phyloP scores from a whole-genome alignment of 2,888 invertebrate genomes.

The Lutraria lutraria region DNA sequence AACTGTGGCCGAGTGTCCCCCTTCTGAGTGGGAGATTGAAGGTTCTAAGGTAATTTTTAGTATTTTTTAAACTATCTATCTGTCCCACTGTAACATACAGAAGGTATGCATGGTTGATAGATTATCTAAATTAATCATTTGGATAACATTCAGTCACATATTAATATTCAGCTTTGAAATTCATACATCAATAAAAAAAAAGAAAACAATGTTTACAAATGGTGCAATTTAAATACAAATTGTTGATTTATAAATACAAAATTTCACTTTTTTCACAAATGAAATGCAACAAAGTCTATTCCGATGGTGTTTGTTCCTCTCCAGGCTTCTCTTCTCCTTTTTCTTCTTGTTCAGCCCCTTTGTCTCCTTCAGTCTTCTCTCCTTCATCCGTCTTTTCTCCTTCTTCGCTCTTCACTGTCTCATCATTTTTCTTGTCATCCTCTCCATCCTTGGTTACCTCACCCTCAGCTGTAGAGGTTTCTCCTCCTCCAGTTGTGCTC shows the following conservation, averaged over 20 bases:
- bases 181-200: background rate
- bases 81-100: background rate
- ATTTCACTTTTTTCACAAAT: too few species aligned
- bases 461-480: slow-evolving; percentile 47
- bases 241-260: background rate
- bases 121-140: background rate
- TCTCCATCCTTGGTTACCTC: slow-evolving; percentile 49
- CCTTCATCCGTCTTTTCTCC: slow-evolving; percentile 1
- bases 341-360: slow-evolving; percentile 33
- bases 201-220: slow-evolving; percentile 7
- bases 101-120: background rate
- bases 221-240: background rate
- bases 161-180: background rate
- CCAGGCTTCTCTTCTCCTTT: slow-evolving; percentile 12
- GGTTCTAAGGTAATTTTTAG: too few species aligned
- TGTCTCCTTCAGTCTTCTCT: slow-evolving; percentile 21
- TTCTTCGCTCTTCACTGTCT: too few species aligned
- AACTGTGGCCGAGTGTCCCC: too few species aligned
- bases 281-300: slow-evolving; percentile 25
- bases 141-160: too few species aligned
- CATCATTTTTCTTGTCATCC: slow-evolving; percentile 24
- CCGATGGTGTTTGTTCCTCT: slow-evolving; percentile 57
- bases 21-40: too few species aligned
- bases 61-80: too few species aligned
- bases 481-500: slow-evolving; percentile 27